phyloP scores from a whole-genome alignment of 2,888 invertebrate species.

The Cordilura impudica region DNA sequence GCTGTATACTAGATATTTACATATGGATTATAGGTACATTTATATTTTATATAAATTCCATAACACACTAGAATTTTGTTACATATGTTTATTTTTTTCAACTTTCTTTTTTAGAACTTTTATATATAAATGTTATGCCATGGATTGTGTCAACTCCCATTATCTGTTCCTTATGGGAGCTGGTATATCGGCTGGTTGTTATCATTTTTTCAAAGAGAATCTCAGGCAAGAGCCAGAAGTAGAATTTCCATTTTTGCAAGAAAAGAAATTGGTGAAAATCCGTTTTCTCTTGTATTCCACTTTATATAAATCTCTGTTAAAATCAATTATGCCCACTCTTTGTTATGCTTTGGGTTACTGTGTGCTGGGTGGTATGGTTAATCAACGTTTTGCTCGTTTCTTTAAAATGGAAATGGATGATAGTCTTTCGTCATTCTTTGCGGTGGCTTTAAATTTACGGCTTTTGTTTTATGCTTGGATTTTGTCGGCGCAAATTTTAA shows the following conservation, averaged over 20 bases:
- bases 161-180: constrained; percentile 83
- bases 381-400: constrained; percentile 79
- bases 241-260: constrained; percentile 85
- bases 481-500: constrained; percentile 83
- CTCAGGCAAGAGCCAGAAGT: constrained; percentile 76
- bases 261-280: constrained; percentile 84
- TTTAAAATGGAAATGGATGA: constrained; percentile 78
- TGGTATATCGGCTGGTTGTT: constrained; percentile 84
- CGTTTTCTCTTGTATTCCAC: constrained; percentile 81
- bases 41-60: constrained; percentile 72
- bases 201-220: constrained; percentile 75
- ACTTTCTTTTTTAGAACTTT: constrained; percentile 63
- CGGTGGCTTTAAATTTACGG: constrained; percentile 71
- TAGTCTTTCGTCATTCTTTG: constrained; percentile 71
- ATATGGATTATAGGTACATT: constrained; percentile 80
- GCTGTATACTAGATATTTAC: constrained; percentile 83
- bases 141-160: constrained; percentile 82
- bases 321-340: constrained; percentile 82
- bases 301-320: constrained; percentile 81
- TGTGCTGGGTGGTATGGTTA: constrained; percentile 81
- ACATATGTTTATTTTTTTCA: too few relatives aligned
- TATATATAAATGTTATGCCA: constrained; percentile 66
- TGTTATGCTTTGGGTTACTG: constrained; percentile 83
- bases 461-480: constrained; percentile 84
- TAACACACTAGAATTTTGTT: neutral